Base-by-base conservation (phyloP, 92 coral and sea anemone species). In the Palythoa caribaeorum region DNA sequence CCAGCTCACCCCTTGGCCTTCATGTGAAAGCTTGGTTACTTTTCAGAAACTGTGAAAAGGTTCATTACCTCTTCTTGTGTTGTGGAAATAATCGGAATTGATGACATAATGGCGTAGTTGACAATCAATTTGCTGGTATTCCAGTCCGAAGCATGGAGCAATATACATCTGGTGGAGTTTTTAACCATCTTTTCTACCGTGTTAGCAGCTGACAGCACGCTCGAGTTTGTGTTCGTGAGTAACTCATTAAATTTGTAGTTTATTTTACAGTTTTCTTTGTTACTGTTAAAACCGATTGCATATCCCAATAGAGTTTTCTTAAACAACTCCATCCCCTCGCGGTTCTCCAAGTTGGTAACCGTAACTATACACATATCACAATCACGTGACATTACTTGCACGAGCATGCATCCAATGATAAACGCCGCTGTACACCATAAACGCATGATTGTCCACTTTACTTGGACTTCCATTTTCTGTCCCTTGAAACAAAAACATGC, bases 211-310 rank as follows among this genome's bases (percentile, higher is more conserved):
- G 66, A 74, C 74, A 47, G 21, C 10, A 38, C 86, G 13, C 86
- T 81, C 6, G 75, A 21, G 39, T 81, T 81, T 8, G 21, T 4
- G 14, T 2, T 17, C 11, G 71, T 17, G 10, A 39, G 2, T 10
- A 66, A 36, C 10, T 81, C 86, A 19, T 81, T 81, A 63, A 81
- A 81, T 4, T 19, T 19, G 74, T 81, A 81, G 76, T 65, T 66
- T n/a, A 66, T 5, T 81, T 16, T 44, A 48, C 86, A 81, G 1
- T 44, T 9, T 21, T 52, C 35, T 21, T 60, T 72, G 0, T 65
- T 66, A 57, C 3, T 28, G 19, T 65, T 81, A 13, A 17, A 8
- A 19, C 6, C 57, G 20, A 20, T 81, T 53, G 28, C 71, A 12
- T 63, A 17, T 37, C 40, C 12, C 6, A 66, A 35, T 14, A 81